Evolutionary conservation across 2,113 vertebrate species (phyloP).

Genomic region (Hyperoodon ampullatus): DNA sequence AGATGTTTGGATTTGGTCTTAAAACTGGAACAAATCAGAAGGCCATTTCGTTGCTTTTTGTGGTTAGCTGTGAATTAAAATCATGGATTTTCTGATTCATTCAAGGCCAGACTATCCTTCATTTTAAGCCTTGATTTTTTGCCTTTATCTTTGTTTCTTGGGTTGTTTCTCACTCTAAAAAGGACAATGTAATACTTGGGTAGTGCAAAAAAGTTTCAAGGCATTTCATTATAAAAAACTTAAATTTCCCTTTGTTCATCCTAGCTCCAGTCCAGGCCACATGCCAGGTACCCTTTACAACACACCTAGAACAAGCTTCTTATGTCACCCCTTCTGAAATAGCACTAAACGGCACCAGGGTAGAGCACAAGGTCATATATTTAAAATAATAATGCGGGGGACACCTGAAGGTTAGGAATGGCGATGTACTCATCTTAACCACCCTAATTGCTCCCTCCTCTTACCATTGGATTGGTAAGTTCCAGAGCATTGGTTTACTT

Average conservation of each 20-base stretch:
- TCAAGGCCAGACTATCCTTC: constrained; percentile 37
- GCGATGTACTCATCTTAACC: neutral
- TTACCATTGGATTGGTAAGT: neutral
- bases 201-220: constrained; percentile 22
- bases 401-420: neutral
- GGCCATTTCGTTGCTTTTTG: constrained; percentile 46
- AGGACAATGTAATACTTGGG: neutral
- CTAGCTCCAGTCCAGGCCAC: neutral
- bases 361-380: neutral
- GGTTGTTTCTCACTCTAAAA: constrained; percentile 46
- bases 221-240: constrained; percentile 31
- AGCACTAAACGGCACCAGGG: neutral
- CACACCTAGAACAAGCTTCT: neutral
- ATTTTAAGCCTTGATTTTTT: constrained; percentile 57
- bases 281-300: neutral
- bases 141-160: constrained; percentile 59
- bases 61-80: constrained; percentile 60
- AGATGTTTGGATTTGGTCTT: constrained; percentile 61
- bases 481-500: neutral
- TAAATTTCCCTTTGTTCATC: constrained; percentile 18
- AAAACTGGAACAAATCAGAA: constrained; percentile 66
- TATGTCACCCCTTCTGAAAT: constrained; percentile 16
- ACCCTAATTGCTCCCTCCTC: neutral
- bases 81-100: constrained; percentile 50
- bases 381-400: constrained; percentile 33